These are phyloP conservation scores for Pampus argenteus DNA, from an alignment of 2,797 vertebrate species.

Conservation along the genomic window DNA sequence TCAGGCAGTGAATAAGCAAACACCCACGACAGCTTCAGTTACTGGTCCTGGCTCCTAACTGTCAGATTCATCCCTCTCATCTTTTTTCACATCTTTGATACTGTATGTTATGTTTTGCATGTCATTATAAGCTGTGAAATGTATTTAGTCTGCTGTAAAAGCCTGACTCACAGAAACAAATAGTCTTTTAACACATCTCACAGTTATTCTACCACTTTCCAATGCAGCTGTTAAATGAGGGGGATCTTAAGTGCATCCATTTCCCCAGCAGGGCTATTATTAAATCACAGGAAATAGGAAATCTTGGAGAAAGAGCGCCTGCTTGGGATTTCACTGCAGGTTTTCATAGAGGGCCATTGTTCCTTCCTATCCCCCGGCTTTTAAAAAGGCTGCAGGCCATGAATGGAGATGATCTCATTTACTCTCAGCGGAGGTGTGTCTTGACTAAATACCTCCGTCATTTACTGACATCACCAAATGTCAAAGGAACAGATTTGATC, in stretches of 20 bases:
- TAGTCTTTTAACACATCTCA: neutral
- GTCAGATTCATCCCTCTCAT: neutral
- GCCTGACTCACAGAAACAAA: constrained; percentile 13
- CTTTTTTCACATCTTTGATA: constrained; percentile 16
- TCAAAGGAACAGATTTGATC: constrained; percentile 20
- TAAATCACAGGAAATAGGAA: constrained; percentile 82
- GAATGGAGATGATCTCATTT: constrained; percentile 73
- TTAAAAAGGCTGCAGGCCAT: constrained; percentile 46
- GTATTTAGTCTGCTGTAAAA: neutral
- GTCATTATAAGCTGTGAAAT: constrained; percentile 10
- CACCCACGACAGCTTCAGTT: neutral
- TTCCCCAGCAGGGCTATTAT: constrained; percentile 71
- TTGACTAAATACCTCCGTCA: constrained; percentile 22
- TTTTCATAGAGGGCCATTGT: constrained; percentile 80
- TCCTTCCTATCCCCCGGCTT: constrained; percentile 60
- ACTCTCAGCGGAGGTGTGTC: constrained; percentile 22
- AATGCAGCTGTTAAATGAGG: constrained; percentile 46
- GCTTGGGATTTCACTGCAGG: constrained; percentile 67
- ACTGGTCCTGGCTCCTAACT: neutral
- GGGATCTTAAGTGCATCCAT: constrained; percentile 58
- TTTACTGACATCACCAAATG: constrained; percentile 7
- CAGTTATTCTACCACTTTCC: constrained; percentile 8
- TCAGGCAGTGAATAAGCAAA: neutral
- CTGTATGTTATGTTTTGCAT: neutral
- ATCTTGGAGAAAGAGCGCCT: constrained; percentile 54